A percentile compares a stretch with the other conserved stretches of the same genome.
phyloP scores from a whole-genome alignment of 1,140 invertebrate species.

The Telenomus remus region DNA sequence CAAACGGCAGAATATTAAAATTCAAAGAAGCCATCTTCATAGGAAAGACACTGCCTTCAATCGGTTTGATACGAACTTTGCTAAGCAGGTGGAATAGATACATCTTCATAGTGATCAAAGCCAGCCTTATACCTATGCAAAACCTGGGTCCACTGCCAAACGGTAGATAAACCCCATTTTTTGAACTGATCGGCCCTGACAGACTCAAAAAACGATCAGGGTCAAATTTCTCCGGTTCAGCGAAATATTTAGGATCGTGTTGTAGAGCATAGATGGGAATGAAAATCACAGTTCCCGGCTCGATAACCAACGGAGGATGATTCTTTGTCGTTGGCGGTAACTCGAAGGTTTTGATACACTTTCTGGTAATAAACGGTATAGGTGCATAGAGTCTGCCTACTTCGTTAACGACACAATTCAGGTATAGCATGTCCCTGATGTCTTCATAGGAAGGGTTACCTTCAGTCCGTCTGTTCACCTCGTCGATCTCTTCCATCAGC shows the following conservation, averaged over 20 bases:
- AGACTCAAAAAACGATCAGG: conserved; percentile 58
- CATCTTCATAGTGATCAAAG: conserved; percentile 47
- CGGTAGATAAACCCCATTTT: conserved; percentile 15
- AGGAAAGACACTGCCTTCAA: conserved; percentile 56
- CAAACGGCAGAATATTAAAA: conserved; percentile 50
- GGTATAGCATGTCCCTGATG: conserved; percentile 72
- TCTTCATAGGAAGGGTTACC: conserved; percentile 68
- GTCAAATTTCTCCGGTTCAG: conserved; percentile 76
- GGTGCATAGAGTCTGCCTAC: conserved; percentile 77
- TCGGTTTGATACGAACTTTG: conserved; percentile 47
- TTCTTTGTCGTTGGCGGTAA: conserved; percentile 36
- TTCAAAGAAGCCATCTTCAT: conserved; percentile 33
- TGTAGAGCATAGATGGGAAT: conserved; percentile 74
- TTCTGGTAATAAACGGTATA: conserved; percentile 68
- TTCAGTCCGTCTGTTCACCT: conserved; percentile 48
- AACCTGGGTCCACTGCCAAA: conserved; percentile 21
- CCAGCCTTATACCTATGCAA: conserved; percentile 29
- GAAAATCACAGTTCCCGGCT: conserved; percentile 43
- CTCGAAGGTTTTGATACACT: conserved; percentile 64
- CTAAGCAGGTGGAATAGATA: conserved; percentile 60
- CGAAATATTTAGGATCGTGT: conserved; percentile 74
- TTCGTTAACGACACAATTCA: conserved; percentile 76
- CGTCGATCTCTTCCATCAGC: conserved; percentile 77
- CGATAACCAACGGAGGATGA: conserved; percentile 62
- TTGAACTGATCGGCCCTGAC: background rate